Base-by-base conservation (phyloP, 1,140 invertebrate species). In the Drosophila lini region DNA sequence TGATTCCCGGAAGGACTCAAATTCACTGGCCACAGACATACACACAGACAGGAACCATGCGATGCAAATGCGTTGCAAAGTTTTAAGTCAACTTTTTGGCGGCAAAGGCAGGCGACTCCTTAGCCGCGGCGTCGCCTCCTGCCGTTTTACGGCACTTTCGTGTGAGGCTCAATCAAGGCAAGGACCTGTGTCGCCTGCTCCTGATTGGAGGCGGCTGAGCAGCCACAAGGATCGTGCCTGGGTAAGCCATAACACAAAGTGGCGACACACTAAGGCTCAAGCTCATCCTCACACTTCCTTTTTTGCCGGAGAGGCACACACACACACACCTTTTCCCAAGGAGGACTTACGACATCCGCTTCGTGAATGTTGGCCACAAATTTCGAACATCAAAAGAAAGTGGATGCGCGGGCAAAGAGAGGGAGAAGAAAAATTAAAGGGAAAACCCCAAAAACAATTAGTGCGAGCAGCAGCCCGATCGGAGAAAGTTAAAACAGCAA, bases 151-250 rank as follows among this genome's bases (percentile, higher is more conserved):
- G 67, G 64, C 62, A 47, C 38, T 53, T 69, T 50, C 48, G 62
- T 67, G 48, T 55, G 62, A 22, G 62, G 62, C 67, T 78, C 64
- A 55, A 79, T 69, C 80, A 73, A 74, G 61, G 40, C 55, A 22
- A 42, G 32, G 34, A 41, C 52, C 52, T 61, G 73, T 31, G 52
- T 68, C 48, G 74, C 32, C 53, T 25, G 36, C 19, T 68, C 22
- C 60, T 70, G 67, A 60, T 71, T 73, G 69, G 22, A 36, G 57
- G 41, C 63, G 34, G 41, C 19, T 13, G 13, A 45, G 44, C 61
- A 74, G 61, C 81, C 76, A 41, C 80, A 76, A 62, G 63, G 77
- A 80, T 84, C 81, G 81, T 85, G 82, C 63, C 69, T 60, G 78
- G 68, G 47, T 84, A 65, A 75, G 60, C 78, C 82, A 78, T 67